Percentiles rank a stretch among this genome's conserved stretches.
Conservation (phyloP, 2,888 invertebrate species). For the Conistra vaccinii region DNA sequence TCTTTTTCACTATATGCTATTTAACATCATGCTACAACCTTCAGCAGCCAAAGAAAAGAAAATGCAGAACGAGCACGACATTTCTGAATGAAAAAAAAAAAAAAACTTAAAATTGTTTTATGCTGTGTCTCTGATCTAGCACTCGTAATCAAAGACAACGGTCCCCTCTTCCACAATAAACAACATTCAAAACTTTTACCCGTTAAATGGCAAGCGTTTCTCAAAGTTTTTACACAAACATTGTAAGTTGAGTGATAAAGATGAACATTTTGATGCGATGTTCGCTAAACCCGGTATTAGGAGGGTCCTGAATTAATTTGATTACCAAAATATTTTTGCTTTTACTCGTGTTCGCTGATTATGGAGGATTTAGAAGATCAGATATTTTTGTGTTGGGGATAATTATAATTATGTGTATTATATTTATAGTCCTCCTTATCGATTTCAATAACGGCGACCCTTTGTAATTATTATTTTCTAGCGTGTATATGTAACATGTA, state of each 20-base stretch:
- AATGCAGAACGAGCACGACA: no score
- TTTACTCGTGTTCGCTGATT: conserved; percentile 31
- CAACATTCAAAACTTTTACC: conserved; percentile 44
- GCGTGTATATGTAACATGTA: no score
- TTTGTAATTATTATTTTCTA: no score
- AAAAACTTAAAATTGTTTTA: background rate
- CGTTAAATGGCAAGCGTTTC: conserved; percentile 39
- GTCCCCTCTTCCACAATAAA: conserved; percentile 13
- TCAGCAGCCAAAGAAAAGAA: no score
- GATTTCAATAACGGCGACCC: no score
- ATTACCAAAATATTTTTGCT: conserved; percentile 49
- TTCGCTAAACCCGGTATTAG: conserved; percentile 42
- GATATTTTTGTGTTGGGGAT: background rate
- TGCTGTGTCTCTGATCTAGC: background rate
- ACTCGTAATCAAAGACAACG: conserved; percentile 17
- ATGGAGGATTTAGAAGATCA: conserved; percentile 22
- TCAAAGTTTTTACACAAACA: conserved; percentile 57
- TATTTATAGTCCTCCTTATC: no score
- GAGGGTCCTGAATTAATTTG: conserved; percentile 44
- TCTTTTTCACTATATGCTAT: no score
- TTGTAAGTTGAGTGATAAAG: conserved; percentile 41
- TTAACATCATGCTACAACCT: no score
- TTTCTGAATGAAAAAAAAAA: no score
- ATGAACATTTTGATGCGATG: conserved; percentile 41
- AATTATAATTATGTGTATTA: background rate